phyloP scores from a whole-genome alignment of 2,888 invertebrate species.

The Acleris holmiana region DNA sequence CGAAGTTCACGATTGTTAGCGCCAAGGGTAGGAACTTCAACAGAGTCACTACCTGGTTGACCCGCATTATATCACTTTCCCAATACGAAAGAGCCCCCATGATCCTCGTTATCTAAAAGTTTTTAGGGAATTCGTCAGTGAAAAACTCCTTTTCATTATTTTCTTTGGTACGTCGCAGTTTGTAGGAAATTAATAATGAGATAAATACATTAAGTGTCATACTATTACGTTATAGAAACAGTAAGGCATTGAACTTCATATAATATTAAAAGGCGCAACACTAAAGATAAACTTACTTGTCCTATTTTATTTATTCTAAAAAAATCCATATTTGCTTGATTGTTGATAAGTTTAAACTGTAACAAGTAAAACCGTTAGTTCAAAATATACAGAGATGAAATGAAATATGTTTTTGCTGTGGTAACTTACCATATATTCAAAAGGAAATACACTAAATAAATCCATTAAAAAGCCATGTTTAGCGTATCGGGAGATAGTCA shows the following conservation, averaged over 20 bases:
- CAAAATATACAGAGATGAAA: neutral
- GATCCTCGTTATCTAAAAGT: constrained; percentile 67
- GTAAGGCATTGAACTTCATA: too few relatives aligned
- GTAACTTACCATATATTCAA: constrained; percentile 67
- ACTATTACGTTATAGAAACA: too few relatives aligned
- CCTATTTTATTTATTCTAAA: constrained; percentile 71
- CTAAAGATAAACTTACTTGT: constrained; percentile 56
- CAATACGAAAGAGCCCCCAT: constrained; percentile 69
- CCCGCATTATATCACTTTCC: constrained; percentile 72
- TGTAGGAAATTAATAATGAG: too few relatives aligned
- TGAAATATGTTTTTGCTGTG: neutral
- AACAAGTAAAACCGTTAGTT: constrained; percentile 39
- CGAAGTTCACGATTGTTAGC: constrained; percentile 67
- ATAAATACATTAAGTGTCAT: too few relatives aligned
- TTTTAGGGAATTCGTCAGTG: neutral
- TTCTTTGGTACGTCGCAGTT: too few relatives aligned
- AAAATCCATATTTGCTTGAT: constrained; percentile 62
- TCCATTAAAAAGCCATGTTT: constrained; percentile 70
- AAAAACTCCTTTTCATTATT: too few relatives aligned
- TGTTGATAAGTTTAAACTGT: constrained; percentile 67
- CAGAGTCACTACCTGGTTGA: constrained; percentile 64
- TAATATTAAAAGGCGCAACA: neutral
- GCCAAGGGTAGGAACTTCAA: constrained; percentile 72
- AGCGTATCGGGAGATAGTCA: constrained; percentile 69
- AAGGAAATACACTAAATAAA: constrained; percentile 68